Percentiles rank a stretch among this genome's conserved stretches.
These are phyloP conservation scores for Sphaerodactylus townsendi DNA, from an alignment of 2,113 vertebrate genomes.

Conservation along the genomic window DNA sequence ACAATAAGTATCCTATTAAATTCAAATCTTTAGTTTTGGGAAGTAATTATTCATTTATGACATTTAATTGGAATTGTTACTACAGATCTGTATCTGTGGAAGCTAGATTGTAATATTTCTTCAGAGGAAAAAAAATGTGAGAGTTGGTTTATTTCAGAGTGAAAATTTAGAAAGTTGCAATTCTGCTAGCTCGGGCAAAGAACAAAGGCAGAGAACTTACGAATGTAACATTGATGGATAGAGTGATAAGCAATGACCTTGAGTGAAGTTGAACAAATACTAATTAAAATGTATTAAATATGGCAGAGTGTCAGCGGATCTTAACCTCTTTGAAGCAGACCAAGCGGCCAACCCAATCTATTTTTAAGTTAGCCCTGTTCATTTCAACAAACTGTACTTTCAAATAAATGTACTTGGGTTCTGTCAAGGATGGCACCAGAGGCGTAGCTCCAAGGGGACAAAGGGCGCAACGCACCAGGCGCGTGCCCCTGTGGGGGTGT, in stretches of 20 bases:
- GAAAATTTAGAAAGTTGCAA: constrained; percentile 9
- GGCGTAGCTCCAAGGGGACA: too few species aligned
- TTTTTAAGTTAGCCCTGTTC: background rate
- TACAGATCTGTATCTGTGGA: constrained; percentile 62
- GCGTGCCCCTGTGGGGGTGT: too few species aligned
- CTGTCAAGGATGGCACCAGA: too few species aligned
- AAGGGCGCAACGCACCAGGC: too few species aligned
- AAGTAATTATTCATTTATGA: constrained; percentile 68
- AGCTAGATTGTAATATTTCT: constrained; percentile 48
- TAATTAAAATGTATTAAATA: constrained; percentile 23
- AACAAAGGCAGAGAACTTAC: background rate
- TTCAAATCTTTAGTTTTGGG: constrained; percentile 51
- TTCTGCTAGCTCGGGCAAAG: background rate
- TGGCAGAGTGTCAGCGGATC: background rate
- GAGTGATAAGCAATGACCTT: background rate
- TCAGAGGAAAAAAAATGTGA: constrained; percentile 57
- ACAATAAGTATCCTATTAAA: constrained; percentile 66
- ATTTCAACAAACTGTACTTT: background rate
- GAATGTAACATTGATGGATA: constrained; percentile 4
- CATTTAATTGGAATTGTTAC: constrained; percentile 64
- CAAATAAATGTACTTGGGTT: background rate
- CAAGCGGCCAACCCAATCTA: background rate
- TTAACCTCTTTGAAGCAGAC: background rate
- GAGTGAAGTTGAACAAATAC: constrained; percentile 16
- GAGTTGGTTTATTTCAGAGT: constrained; percentile 45